Conservation (phyloP, 2,888 invertebrate genomes). For the Melikaiella ostensackeni region DNA sequence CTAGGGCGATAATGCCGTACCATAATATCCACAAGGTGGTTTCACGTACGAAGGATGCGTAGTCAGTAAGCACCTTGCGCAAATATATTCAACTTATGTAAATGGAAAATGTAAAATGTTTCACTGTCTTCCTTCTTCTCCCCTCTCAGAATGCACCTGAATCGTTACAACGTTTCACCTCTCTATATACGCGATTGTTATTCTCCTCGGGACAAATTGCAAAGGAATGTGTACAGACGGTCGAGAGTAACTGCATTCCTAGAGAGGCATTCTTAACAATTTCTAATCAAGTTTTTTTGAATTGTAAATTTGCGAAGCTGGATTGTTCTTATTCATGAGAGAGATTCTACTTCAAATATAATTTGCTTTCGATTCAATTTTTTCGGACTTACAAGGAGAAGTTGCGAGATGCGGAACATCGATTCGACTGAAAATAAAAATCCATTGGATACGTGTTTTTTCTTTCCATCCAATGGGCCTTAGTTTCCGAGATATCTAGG, state of each 20-base stretch:
- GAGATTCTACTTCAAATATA: too few relatives aligned
- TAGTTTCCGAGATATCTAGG: too few relatives aligned
- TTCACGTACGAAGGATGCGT: constrained; percentile 1
- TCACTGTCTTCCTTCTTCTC: background rate
- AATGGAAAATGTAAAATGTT: constrained; percentile 17
- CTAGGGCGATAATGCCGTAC: constrained; percentile 21
- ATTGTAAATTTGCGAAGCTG: too few relatives aligned
- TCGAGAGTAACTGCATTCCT: constrained; percentile 19
- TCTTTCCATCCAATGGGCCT: too few relatives aligned
- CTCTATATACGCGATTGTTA: constrained; percentile 7
- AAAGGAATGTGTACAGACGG: background rate
- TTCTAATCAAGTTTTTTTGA: background rate
- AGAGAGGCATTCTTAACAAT: constrained; percentile 14
- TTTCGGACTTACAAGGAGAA: too few relatives aligned
- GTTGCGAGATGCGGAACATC: too few relatives aligned
- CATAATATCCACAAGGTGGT: constrained; percentile 23
- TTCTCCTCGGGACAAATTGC: background rate
- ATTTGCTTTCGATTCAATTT: too few relatives aligned
- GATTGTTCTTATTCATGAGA: too few relatives aligned
- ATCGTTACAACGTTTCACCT: constrained; percentile 15
- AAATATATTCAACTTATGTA: constrained; percentile 29
- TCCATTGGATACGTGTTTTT: too few relatives aligned
- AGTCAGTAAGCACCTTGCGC: constrained; percentile 2
- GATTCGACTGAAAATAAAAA: too few relatives aligned
- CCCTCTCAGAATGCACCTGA: background rate